A percentile compares a stretch with the other conserved stretches of the same genome.
These are phyloP conservation scores for Amblyopsis rosae DNA, from an alignment of 2,113 vertebrate genomes.

Conservation along the genomic window DNA sequence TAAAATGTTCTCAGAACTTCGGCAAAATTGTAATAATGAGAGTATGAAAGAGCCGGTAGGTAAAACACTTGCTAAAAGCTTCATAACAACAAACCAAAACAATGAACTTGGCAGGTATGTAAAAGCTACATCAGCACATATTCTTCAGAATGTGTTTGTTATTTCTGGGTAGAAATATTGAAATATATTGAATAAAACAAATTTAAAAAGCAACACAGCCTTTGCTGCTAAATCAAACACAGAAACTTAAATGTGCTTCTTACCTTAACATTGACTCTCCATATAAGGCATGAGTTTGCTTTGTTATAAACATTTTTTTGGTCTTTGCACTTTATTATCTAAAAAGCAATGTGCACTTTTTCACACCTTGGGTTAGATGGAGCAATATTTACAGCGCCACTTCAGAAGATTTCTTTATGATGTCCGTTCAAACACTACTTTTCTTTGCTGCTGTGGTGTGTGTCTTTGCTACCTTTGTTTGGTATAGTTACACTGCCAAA, in stretches of 20 bases:
- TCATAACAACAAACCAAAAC: conserved; percentile 65
- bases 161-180: conserved; percentile 65
- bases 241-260: conserved; percentile 79
- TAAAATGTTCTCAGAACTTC: conserved; percentile 18
- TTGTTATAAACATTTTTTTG: conserved; percentile 74
- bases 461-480: conserved; percentile 61
- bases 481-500: conserved; percentile 69
- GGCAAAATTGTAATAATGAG: conserved; percentile 45
- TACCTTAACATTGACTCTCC: conserved; percentile 76
- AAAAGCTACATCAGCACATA: conserved; percentile 61
- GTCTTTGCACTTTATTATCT: conserved; percentile 74
- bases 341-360: conserved; percentile 78
- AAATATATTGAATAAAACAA: conserved; percentile 42
- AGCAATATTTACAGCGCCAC: conserved; percentile 80
- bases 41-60: conserved; percentile 49
- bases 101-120: conserved; percentile 45
- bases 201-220: conserved; percentile 62
- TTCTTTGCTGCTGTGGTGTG: conserved; percentile 59
- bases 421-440: conserved; percentile 49
- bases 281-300: conserved; percentile 80
- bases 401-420: conserved; percentile 49
- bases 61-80: conserved; percentile 42
- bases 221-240: conserved; percentile 62
- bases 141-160: conserved; percentile 54
- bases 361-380: conserved; percentile 74